phyloP scores from a whole-genome alignment of 2,888 invertebrate species.

The Ptilodon capucinus region DNA sequence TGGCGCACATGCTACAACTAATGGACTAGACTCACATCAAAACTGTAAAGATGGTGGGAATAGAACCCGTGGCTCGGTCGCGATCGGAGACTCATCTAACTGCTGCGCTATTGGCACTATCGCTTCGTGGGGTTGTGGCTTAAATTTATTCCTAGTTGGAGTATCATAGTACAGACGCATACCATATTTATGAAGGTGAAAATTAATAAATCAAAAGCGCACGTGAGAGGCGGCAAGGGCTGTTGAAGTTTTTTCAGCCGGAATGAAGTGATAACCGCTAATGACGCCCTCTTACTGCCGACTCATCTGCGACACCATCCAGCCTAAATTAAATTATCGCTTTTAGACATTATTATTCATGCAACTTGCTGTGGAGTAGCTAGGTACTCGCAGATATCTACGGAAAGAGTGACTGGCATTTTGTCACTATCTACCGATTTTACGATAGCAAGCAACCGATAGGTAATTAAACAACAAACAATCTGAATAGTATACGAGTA shows the following conservation, averaged over 20 bases:
- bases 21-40: no score
- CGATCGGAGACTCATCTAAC: background rate
- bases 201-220: conserved; percentile 81
- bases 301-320: conserved; percentile 62
- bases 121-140: no score
- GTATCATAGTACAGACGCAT: conserved; percentile 50
- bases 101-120: background rate
- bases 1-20: no score
- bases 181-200: conserved; percentile 75
- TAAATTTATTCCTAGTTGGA: background rate
- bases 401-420: conserved; percentile 3
- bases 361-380: conserved; percentile 6
- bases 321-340: conserved; percentile 51
- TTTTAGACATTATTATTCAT: conserved; percentile 28
- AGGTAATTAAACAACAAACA: no score
- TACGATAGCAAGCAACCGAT: no score
- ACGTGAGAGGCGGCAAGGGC: conserved; percentile 70
- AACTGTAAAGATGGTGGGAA: no score
- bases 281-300: conserved; percentile 71
- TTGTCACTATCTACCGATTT: background rate
- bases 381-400: no score
- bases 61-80: no score
- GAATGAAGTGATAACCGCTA: conserved; percentile 83
- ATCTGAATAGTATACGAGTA: no score
- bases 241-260: conserved; percentile 82